Base-by-base conservation (phyloP, 2,888 invertebrate genomes). In the Seira musarum region DNA sequence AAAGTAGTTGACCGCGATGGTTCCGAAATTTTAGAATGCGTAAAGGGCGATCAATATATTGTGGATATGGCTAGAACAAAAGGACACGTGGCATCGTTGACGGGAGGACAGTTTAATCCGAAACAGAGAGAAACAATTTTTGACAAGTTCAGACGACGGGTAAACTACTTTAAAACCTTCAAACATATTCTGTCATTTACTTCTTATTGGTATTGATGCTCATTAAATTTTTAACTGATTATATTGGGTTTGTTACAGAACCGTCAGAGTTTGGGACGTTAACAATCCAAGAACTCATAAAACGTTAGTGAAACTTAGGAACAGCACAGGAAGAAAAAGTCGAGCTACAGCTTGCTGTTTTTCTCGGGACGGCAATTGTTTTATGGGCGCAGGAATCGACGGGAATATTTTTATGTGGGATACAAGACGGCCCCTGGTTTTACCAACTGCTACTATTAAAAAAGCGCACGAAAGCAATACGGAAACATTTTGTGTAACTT, bases 351-450 rank as follows among this genome's bases (percentile, higher is more conserved):
- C 96, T 0, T 96, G 96, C 88, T 90, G 92, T 0, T 98, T 94
- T 88, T 96, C 94, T 66, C 90, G 94, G 66, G 96, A 97, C 87
- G 97, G 97, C 0, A 93, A 93, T 74, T 92, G 95, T 0, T 94
- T 99, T 2, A 95, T 95, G 0, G 95, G 96, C 77, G 99, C 95
- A 0, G 98, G 99, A 88, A 92, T 92, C 63, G 99, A 99, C 89
- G 99, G 99, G 0, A 96, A 96, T 0, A 92, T 98, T 72, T 99
- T 99, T 89, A 93, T 98, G 90, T 99, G 99, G 99, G 99, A 99
- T 88, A 94, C 96, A 69, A 92, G 97, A 30, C 96, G 94, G 88
- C 94, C 93, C 88, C 96, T 93, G 88, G 98, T 91, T 22, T 89
- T 89, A 35, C 85, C 86, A 0, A 85, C 84, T 6, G 82, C 82